Evolutionary conservation across 2,797 vertebrate genomes (phyloP).

Genomic region (Cynodonichthys magdalenae): DNA sequence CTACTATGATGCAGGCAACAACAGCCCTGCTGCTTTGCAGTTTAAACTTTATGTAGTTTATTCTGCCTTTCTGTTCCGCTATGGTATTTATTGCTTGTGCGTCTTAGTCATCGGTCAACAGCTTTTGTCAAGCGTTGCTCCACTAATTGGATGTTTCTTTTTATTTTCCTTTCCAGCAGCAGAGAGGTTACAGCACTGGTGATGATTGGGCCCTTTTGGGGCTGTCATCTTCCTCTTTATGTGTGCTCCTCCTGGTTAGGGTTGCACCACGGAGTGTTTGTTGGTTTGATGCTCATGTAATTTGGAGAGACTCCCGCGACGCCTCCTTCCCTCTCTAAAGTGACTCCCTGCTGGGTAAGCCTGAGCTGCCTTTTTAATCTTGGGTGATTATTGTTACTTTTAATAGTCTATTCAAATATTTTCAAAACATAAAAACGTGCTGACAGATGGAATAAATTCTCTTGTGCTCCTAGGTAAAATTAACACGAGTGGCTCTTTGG

Average conservation of each 20-base stretch:
- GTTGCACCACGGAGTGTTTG: neutral
- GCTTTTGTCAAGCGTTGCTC: neutral
- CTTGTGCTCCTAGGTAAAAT: neutral
- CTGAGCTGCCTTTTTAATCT: neutral
- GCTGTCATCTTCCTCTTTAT: too few species aligned
- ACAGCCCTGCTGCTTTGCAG: too few species aligned
- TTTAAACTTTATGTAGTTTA: too few species aligned
- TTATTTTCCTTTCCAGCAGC: neutral
- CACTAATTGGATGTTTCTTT: neutral
- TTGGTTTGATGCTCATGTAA: neutral
- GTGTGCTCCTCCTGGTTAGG: neutral
- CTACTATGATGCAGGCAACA: neutral
- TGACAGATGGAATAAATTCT: neutral
- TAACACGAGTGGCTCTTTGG: too few species aligned
- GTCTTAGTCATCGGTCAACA: neutral
- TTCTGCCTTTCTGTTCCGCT: too few species aligned
- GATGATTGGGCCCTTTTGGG: too few species aligned
- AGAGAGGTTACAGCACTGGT: too few species aligned
- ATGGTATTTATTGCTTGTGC: too few species aligned
- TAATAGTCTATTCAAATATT: neutral
- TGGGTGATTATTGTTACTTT: neutral
- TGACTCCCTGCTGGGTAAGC: constrained; percentile 1
- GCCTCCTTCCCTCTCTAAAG: neutral
- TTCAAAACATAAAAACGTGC: neutral
- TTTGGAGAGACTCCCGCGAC: neutral